Conservation (phyloP, 2,888 invertebrate genomes). For the Scaeva pyrastri region DNA sequence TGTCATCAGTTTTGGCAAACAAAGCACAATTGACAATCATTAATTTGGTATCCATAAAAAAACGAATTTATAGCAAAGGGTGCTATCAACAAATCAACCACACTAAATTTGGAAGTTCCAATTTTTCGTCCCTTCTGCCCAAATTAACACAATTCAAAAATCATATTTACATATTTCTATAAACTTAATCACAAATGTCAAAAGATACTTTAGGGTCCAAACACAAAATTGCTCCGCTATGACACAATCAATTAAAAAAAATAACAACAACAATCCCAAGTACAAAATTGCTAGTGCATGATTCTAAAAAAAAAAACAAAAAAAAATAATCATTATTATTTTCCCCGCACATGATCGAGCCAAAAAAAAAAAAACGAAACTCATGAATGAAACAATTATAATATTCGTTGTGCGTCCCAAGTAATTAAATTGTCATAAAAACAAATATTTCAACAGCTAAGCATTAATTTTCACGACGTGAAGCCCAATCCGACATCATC, state of each 20-base stretch:
- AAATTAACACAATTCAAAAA: neutral
- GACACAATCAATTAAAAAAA: conserved; percentile 42
- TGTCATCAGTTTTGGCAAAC: neutral
- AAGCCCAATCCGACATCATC: conserved; percentile 35
- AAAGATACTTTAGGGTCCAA: neutral
- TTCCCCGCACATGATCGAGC: conserved; percentile 8
- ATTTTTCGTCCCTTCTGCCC: neutral
- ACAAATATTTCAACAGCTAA: conserved; percentile 62
- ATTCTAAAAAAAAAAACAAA: neutral
- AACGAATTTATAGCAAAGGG: neutral
- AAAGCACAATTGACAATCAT: neutral
- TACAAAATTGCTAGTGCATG: conserved; percentile 12
- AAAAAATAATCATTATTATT: neutral
- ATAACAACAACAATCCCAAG: conserved; percentile 8
- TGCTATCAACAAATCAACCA: neutral
- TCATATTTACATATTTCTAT: neutral
- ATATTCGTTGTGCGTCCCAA: conserved; percentile 28
- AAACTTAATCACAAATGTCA: neutral
- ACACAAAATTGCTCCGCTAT: neutral
- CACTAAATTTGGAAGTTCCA: neutral
- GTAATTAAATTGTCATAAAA: conserved; percentile 70
- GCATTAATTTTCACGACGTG: conserved; percentile 50
- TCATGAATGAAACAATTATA: conserved; percentile 65
- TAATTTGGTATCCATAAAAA: conserved; percentile 2
- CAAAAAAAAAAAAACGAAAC: too few species aligned